Evolutionary conservation across 1,140 invertebrate genomes (phyloP), one percentile per base, ranked within the genome.

Genomic region (Chrysomallon squamiferum): DNA sequence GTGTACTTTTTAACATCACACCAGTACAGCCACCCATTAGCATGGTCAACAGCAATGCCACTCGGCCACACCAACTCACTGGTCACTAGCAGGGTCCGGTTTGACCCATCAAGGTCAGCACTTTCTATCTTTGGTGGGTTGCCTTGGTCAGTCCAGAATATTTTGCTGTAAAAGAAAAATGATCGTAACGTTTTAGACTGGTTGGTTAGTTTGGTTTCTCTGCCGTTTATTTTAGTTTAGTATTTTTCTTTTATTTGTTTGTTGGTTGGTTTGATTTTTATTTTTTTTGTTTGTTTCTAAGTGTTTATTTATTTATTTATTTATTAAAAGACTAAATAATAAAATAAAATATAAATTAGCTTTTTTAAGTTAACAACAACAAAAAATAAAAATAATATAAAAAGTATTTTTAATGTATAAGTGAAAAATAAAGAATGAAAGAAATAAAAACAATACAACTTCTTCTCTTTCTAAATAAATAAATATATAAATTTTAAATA

Each of bases 81-180:
- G 0, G 90, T 90, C 0, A 98, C 91, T 3, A 99, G 76, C 0
- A 92, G 89, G 63, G 90, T 88, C 3, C 95, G 87, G 75, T 93
- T 92, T 0, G 90, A 92, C 0, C 97, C 97, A 76, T 99, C 96
- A 91, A 99, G 94, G 93, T 95, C 97, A 20, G 93, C 89, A 22
- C 95, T 87, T 87, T 99, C 96, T 69, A 99, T 98, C 82, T 97
- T 97, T 2, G 82, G 70, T 33, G 78, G 77, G 6, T 72, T 59
- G 1, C 86, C 86, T 65, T 82, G 75, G 67, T 88, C 85, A 32
- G 86, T 85, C 86, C 87, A 88, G 72, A 73, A 87, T 45, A 86
- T 75, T 72, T 76, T 81, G 32, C 75, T 81, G 60, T 41, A 72
- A 59, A 22, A 33, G 13, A 49, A 3, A 63, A 29, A 49, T n/a